Evolutionary conservation across 2,888 invertebrate genomes (phyloP).

Genomic region (Drosophila atripex): DNA sequence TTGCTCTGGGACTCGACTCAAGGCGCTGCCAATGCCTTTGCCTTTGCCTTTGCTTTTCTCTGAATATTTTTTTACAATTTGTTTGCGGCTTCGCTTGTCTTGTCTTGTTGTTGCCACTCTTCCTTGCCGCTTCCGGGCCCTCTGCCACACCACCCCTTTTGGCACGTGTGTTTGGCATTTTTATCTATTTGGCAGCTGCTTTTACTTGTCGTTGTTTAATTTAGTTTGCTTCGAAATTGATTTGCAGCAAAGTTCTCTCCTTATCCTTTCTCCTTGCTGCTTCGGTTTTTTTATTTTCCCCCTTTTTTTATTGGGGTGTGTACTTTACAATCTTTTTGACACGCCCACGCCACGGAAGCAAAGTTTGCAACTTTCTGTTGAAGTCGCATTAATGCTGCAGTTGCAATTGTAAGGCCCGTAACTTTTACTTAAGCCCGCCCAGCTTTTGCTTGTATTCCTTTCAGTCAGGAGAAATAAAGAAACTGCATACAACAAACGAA

Average conservation of each 20-base stretch:
- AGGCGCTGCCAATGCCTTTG: conserved; percentile 66
- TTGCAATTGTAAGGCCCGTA: conserved; percentile 36
- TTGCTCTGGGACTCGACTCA: conserved; percentile 73
- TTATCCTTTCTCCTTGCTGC: not conserved
- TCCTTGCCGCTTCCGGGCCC: not conserved
- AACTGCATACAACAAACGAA: conserved; percentile 5
- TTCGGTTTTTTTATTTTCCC: conserved; percentile 2
- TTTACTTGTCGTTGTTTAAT: conserved; percentile 68
- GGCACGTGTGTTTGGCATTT: conserved; percentile 54
- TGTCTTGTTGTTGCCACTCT: conserved; percentile 9
- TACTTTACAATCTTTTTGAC: conserved; percentile 41
- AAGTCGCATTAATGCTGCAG: conserved; percentile 49
- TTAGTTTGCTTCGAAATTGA: conserved; percentile 58
- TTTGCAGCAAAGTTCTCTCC: conserved; percentile 48
- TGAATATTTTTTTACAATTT: conserved; percentile 70
- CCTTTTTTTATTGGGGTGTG: conserved; percentile 37
- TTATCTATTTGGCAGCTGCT: conserved; percentile 68
- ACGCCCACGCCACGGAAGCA: conserved; percentile 27
- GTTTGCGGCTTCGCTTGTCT: conserved; percentile 71
- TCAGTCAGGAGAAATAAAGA: conserved; percentile 19
- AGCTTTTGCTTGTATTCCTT: conserved; percentile 25
- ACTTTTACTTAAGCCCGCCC: conserved; percentile 34
- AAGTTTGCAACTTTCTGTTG: conserved; percentile 48
- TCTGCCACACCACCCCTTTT: conserved; percentile 1
- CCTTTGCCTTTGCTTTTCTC: conserved; percentile 13